Base-by-base conservation (phyloP, 2,113 vertebrate species). In the Aptenodytes patagonicus region DNA sequence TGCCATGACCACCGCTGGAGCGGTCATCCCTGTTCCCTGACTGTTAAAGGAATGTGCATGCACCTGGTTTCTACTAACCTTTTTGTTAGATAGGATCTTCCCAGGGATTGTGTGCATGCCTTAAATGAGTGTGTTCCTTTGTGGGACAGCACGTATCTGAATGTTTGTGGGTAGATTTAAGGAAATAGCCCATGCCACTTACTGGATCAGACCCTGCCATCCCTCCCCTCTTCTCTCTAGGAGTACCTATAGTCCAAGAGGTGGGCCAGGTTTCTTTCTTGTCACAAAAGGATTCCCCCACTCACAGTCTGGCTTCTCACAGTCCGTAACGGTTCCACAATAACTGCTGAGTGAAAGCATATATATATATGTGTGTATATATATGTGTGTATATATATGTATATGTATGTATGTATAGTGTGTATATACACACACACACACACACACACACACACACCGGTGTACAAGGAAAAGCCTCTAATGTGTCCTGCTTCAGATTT, bases 81-180 rank as follows among this genome's bases (percentile, higher is more conserved):
- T 16, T 38, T 28, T 9, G 28, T 7, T 25, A 70, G 36, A 3
- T 2, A 13, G 29, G 44, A 26, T 49, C 31, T 55, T 73, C 42
- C 54, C 54, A 6, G 62, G n/a, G 44, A 1, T 19, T 28, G 1
- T 1, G 0, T 18, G n/a, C 7, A 5, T 42, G 64, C 52, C 47
- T 18, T 6, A 2, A 29, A 82, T 64, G 38, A 25, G n/a, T 0
- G 4, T 4, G 24, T 24, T 32, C 17, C 54, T 80, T 44, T 18
- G 31, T 2, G 31, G 44, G 61, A 44, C 36, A n/a, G 71, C 40
- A 22, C 13, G 2, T 1, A 7, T 4, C n/a, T 17, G 47, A 16
- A 18, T 29, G 38, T 34, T 42, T 42, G 60, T 10, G 60, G 84
- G 42, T 10, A 44, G 11, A 24, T 21, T 32, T 38, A 46, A 60